Evolutionary conservation across 2,888 invertebrate genomes (phyloP), one percentile per base, ranked within the genome.

Genomic region (Gastrophysa polygoni): DNA sequence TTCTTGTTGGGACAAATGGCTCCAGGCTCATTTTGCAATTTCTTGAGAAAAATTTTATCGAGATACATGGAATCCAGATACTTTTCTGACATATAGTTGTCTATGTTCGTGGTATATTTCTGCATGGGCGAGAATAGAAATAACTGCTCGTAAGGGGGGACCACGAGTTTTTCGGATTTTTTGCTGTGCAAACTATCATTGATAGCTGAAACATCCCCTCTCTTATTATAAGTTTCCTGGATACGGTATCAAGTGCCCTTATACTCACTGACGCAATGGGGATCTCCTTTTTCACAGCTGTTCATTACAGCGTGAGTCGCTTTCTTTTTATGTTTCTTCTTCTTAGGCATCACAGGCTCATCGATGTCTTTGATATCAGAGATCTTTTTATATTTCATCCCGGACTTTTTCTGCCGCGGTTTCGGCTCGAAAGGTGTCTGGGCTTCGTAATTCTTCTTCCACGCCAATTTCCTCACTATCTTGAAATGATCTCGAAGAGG

Each of bases 21-120:
- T 6, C 78, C 78, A 0, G 75, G 71, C 58, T 77, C 71, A 0
- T 75, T 66, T 43, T 77, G 71, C 18, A 82, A 56, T 10, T 75
- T 63, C 49, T 80, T 76, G 32, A 84, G 64, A 64, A 83, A 84
- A 17, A 78, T 70, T 66, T 82, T 83, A 62, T 85, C 85, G 47
- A 71, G 64, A 34, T 80, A 80, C 72, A 85, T 75, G 2, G 71
- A 69, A 21, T 82, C 82, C 44, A 85, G 73, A 68, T 84, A 84
- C 57, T 80, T 79, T 56, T 78, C 78, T 0, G 82, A 82, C 75
- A 83, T 78, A 21, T 81, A 78, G 59, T 80, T 80, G 56, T 80
- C 75, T 17, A 81, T 79, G 46, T 82, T 82, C 0, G 74, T 76
- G 0, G 81, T 82, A 61, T 77, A 77, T n/a, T 72, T 70, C 64